Conservation (phyloP, 2,888 invertebrate genomes). For the Hypercompe scribonia region DNA sequence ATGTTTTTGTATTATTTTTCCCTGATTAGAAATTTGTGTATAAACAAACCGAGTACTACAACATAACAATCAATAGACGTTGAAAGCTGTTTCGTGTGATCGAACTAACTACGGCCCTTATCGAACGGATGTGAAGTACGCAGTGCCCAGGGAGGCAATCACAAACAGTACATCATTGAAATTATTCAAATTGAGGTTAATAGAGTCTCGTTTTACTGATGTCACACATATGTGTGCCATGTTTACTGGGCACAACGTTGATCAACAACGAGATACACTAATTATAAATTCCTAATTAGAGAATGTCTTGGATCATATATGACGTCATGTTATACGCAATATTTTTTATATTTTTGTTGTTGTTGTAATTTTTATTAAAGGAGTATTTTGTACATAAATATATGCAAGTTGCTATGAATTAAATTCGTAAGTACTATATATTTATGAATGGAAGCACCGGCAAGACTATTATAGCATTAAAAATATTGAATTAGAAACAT, state of each 20-base stretch:
- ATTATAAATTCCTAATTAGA: constrained; percentile 69
- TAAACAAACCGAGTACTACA: constrained; percentile 8
- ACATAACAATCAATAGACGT: constrained; percentile 40
- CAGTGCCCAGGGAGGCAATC: constrained; percentile 75
- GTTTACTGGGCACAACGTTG: constrained; percentile 75
- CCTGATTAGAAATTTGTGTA: neutral
- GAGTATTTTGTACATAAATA: constrained; percentile 16
- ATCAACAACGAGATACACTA: constrained; percentile 75
- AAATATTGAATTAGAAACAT: constrained; percentile 64
- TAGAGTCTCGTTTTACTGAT: constrained; percentile 79
- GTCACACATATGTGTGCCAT: constrained; percentile 84
- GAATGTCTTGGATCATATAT: constrained; percentile 58
- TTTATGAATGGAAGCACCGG: constrained; percentile 49
- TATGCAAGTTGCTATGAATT: constrained; percentile 19
- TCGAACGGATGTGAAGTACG: constrained; percentile 77
- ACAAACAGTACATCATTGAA: constrained; percentile 80
- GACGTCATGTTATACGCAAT: constrained; percentile 60
- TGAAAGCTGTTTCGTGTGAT: constrained; percentile 63
- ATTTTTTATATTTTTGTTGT: constrained; percentile 37
- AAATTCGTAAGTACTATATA: constrained; percentile 26
- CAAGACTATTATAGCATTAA: constrained; percentile 57
- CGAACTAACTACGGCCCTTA: constrained; percentile 71
- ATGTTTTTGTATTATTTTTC: constrained; percentile 30
- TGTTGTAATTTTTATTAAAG: constrained; percentile 25
- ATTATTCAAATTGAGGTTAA: constrained; percentile 85